Percentiles rank a stretch among this genome's conserved stretches.
Evolutionary conservation across 2,797 vertebrate genomes (phyloP).

Genomic region (Epinephelus coioides): DNA sequence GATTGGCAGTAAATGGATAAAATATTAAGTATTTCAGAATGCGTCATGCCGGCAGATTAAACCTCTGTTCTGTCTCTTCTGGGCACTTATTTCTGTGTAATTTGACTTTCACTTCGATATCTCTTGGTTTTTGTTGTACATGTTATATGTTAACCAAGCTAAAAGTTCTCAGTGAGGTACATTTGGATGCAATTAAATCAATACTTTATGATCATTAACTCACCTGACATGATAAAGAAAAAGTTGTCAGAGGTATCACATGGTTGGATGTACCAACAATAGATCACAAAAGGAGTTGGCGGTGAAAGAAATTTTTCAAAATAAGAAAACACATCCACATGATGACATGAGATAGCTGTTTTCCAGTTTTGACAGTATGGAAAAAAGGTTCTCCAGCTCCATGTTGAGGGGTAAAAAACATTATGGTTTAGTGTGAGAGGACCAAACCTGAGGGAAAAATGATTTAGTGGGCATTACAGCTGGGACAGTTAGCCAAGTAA

Average conservation of each 20-base stretch:
- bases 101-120: not conserved
- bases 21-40: too few species aligned
- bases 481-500: not conserved
- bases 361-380: not conserved
- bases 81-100: not conserved
- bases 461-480: not conserved
- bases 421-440: not conserved
- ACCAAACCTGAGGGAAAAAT: not conserved
- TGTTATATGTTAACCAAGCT: not conserved
- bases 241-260: not conserved
- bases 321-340: not conserved
- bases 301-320: not conserved
- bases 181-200: not conserved
- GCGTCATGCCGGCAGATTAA: too few species aligned
- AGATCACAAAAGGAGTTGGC: not conserved
- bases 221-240: not conserved
- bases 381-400: not conserved
- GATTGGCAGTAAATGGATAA: too few species aligned
- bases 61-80: too few species aligned
- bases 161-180: not conserved
- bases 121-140: not conserved
- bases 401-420: not conserved
- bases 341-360: not conserved
- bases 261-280: not conserved
- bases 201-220: not conserved